A percentile compares a stretch with the other conserved stretches of the same genome.
Evolutionary conservation across 2,113 vertebrate species (phyloP).

Genomic region (Xyliphius kryptos): DNA sequence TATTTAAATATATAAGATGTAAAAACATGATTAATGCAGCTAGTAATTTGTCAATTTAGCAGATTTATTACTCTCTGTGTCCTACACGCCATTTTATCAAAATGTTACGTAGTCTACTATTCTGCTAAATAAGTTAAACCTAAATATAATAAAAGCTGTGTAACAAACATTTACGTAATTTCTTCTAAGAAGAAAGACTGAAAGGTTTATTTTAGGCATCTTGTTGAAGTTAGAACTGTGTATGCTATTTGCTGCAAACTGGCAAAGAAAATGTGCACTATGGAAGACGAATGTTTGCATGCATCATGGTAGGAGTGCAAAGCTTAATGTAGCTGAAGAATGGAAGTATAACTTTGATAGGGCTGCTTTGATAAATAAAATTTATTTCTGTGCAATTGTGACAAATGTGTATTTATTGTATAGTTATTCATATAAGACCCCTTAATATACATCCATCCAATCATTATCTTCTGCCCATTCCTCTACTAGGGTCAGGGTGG

Average conservation of each 20-base stretch:
- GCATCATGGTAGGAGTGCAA: neutral
- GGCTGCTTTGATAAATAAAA: slow-evolving; percentile 18
- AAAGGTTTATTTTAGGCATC: neutral
- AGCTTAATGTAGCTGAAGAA: neutral
- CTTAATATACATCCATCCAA: no score
- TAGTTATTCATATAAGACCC: no score
- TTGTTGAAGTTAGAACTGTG: neutral
- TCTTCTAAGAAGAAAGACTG: slow-evolving; percentile 34
- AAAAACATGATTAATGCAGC: no score
- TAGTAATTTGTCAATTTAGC: no score
- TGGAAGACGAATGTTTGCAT: neutral
- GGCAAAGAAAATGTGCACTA: slow-evolving; percentile 15
- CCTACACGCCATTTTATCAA: no score
- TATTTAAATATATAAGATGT: no score
- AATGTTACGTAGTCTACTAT: neutral
- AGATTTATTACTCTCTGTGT: no score
- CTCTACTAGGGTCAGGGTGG: no score
- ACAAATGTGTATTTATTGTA: neutral
- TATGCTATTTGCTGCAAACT: neutral
- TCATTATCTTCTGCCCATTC: no score
- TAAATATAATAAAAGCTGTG: neutral
- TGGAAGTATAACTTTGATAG: neutral
- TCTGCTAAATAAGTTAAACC: neutral
- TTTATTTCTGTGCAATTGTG: slow-evolving; percentile 4
- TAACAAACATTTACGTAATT: slow-evolving; percentile 11